These are phyloP conservation scores for silkworm (Bombyx mori) DNA, from an alignment of 1,140 invertebrate genomes.

Conservation along the genomic window ASM3026992v2 NC_085112.1:16049001-16049500, in stretches of 20 bases:
- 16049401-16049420: constrained; percentile 91
- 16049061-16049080: constrained; percentile 79
- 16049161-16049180: too few species aligned
- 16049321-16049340: too few species aligned
- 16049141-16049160: too few species aligned
- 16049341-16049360: too few species aligned
- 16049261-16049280: too few species aligned
- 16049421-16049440: constrained; percentile 92
- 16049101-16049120: background rate
- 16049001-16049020: constrained; percentile 86
- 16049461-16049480: constrained; percentile 85
- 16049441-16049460: constrained; percentile 88
- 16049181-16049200: too few species aligned
- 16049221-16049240: too few species aligned
- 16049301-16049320: too few species aligned
- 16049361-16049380: background rate
- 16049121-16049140: too few species aligned
- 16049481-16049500: constrained; percentile 82
- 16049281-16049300: too few species aligned
- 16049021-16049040: constrained; percentile 87
- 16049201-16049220: too few species aligned
- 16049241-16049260: too few species aligned
- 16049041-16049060: constrained; percentile 84
- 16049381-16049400: constrained; percentile 69
- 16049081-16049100: constrained; percentile 1